Evolutionary conservation across 2,888 invertebrate species (phyloP), one percentile per base, ranked within the genome.

Genomic region (Pristionchus arcanus): DNA sequence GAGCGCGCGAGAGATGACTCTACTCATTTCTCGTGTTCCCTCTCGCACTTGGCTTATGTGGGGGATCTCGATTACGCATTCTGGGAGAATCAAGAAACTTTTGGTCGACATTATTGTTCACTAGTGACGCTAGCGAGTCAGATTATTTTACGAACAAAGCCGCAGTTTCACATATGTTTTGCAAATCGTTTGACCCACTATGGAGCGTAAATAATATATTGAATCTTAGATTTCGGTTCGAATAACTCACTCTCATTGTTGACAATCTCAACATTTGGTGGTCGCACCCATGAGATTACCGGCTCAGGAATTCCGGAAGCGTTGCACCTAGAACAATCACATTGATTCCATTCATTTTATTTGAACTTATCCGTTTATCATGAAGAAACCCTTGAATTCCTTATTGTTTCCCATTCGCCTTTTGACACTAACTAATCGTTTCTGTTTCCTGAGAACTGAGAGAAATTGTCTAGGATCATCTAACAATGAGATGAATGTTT

Each of bases 261-360:
- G 53, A 91, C 91, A 89, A 94, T 92, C 42, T 93, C 92, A 37
- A 93, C 92, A 63, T 93, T 92, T 25, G 93, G 93, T 55, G 92
- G 93, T 91, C 94, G 95, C 74, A 94, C 94, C 96, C 96, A 96
- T 37, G 94, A 93, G 91, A 96, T 95, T 31, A 94, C 92, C 11
- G 96, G 96, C 59, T 94, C 93, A 5, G 96, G 96, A 77, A 95
- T 95, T 15, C 96, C 96, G 28, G 95, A 94, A 2, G 95, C 96
- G 85, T 95, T 94, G 94, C 96, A 96, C 37, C 86, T 90, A 31
- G 71, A 84, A 53, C 42, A 13, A 49, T 49, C 13, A 13, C 42
- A 7, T 49, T 49, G 42, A 49, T 49, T n/a, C n/a, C n/a, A n/a
- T n/a, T n/a, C n/a, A n/a, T n/a, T n/a, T n/a, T n/a, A n/a, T n/a